These are phyloP conservation scores for Aethina tumida DNA, from an alignment of 1,140 invertebrate species.

Conservation along the genomic window DNA sequence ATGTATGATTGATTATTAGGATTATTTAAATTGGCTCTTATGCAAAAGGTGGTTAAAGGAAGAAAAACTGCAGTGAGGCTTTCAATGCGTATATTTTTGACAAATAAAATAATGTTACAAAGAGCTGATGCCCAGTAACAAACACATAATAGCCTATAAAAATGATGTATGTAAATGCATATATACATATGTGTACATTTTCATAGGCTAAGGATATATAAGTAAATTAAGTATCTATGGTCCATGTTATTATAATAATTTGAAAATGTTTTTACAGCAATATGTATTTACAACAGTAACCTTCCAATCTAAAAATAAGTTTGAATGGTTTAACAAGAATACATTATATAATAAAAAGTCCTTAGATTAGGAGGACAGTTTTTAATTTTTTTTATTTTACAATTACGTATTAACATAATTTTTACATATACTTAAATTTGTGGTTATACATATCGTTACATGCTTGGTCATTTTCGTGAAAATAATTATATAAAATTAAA, in stretches of 20 bases:
- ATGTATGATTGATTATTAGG: too few relatives aligned
- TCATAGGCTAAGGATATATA: constrained; percentile 12
- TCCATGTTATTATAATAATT: constrained; percentile 18
- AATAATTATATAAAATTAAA: constrained; percentile 20
- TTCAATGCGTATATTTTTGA: constrained; percentile 18
- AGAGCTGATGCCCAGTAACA: constrained; percentile 16
- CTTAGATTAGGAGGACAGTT: constrained; percentile 3
- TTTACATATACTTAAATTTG: constrained; percentile 15
- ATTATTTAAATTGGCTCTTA: too few relatives aligned
- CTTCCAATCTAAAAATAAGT: constrained; percentile 13
- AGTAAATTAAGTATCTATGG: constrained; percentile 13
- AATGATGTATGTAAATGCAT: too few relatives aligned
- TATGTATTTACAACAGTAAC: constrained; percentile 20
- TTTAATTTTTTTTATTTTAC: constrained; percentile 12
- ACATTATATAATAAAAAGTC: constrained; percentile 9
- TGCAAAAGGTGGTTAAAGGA: too few relatives aligned
- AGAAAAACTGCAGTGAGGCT: too few relatives aligned
- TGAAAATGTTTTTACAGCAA: constrained; percentile 16
- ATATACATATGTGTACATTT: constrained; percentile 9
- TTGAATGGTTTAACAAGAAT: constrained; percentile 17
- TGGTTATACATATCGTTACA: constrained; percentile 16
- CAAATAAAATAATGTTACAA: constrained; percentile 17
- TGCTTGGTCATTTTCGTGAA: constrained; percentile 21
- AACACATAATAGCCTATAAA: constrained; percentile 16
- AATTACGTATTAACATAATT: constrained; percentile 21